These are phyloP conservation scores for Hozukius guyotensis DNA, from an alignment of 2,797 vertebrate species.

Conservation along the genomic window DNA sequence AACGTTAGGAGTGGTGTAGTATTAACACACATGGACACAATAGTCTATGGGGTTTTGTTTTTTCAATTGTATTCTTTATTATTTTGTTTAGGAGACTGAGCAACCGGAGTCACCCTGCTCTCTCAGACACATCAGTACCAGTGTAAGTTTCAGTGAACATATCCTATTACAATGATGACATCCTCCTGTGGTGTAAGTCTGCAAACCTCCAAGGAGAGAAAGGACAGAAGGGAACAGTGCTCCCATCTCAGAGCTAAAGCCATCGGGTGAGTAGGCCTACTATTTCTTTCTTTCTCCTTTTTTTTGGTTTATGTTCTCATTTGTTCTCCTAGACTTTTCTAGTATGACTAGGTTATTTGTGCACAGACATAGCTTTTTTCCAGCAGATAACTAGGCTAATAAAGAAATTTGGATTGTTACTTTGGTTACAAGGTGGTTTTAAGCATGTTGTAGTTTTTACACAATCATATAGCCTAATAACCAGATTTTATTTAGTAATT, in stretches of 20 bases:
- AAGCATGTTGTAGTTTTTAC: not conserved
- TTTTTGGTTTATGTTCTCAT: not conserved
- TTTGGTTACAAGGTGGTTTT: not conserved
- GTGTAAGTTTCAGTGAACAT: slow-evolving; percentile 68
- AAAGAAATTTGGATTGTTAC: not conserved
- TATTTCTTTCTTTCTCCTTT: not conserved
- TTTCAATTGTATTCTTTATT: not conserved
- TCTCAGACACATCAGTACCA: slow-evolving; percentile 29
- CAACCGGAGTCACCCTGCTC: slow-evolving; percentile 2
- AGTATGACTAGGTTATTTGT: not conserved
- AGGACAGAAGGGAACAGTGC: slow-evolving; percentile 8
- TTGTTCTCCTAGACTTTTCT: not conserved
- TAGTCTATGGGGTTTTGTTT: not conserved
- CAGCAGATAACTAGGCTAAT: not conserved
- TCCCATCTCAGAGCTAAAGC: slow-evolving; percentile 22
- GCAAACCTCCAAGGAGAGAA: slow-evolving; percentile 32
- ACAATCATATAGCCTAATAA: not conserved
- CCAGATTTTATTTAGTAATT: not conserved
- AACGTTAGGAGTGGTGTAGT: not conserved
- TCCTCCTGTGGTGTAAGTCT: slow-evolving; percentile 28
- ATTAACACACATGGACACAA: not conserved
- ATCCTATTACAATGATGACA: slow-evolving; percentile 69
- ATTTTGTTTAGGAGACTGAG: not conserved
- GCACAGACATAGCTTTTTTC: not conserved
- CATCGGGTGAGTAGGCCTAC: slow-evolving; percentile 36